Base-by-base conservation (phyloP, 2,888 invertebrate genomes). In the Oligia latruncula region DNA sequence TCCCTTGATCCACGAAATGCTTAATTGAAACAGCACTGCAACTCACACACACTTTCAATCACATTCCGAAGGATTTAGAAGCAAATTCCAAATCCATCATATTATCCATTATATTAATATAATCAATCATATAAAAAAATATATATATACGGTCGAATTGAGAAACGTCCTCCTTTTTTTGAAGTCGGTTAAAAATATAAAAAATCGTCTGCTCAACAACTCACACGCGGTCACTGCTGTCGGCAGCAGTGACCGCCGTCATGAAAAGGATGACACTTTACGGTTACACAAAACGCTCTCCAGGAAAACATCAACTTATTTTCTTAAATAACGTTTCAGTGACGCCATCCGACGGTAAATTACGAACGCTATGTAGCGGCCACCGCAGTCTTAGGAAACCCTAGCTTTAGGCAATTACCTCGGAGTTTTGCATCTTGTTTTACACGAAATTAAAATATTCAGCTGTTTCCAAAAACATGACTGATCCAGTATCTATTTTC, bases 401-500 rank as follows among this genome's bases (percentile, higher is more conserved):
- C 62, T 15, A 29, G n/a, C 15, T 62, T 70, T 29, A 49, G 1
- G 4, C 9, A 55, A 17, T 9, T 17, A 40, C 0, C 5, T 11
- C 58, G 9, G 4, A 35, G 20, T 60, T 52, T 23, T 15, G 8
- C 15, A 20, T 46, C 46, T 70, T 46, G 13, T 35, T 2, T 70
- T 17, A 35, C 6, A 64, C 4, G 9, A 52, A 66, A 60, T n/a
- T 73, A 6, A 65, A 15, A 80, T 23, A 17, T 40, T 52, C 78
- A 8, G 17, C 64, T 55, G 43, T 79, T 55, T 64, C 35, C 8
- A 40, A 46, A 15, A 58, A 46, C 55, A 20, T 15, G 29, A 23
- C 46, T 58, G 43, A n/a, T 77, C 17, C 5, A 74, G 55, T n/a
- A 70, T 52, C 15, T 70, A 58, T 83, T 77, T 83, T 83, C 4